Evolutionary conservation across 2,113 vertebrate genomes (phyloP).

Genomic region (Aldabrachelys gigantea): DNA sequence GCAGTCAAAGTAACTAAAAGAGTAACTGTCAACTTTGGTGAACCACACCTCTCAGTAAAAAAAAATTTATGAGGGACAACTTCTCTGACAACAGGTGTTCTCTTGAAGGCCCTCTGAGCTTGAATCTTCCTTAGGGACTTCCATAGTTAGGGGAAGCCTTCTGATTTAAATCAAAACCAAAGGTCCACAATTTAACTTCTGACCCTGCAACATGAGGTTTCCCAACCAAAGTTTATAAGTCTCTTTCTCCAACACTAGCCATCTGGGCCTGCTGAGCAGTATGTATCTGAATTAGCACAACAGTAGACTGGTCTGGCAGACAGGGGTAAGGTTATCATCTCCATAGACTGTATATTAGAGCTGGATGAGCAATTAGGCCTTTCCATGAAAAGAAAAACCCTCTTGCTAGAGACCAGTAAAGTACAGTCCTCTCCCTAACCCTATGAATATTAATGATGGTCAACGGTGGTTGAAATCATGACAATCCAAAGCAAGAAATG

Average conservation of each 20-base stretch:
- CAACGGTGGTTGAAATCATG: background rate
- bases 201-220: background rate
- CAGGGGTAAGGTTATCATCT: background rate
- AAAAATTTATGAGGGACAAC: background rate
- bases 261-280: background rate
- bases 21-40: background rate
- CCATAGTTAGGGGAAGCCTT: background rate
- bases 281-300: background rate
- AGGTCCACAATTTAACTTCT: background rate
- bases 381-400: background rate
- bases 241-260: background rate
- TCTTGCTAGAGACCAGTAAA: background rate
- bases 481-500: background rate
- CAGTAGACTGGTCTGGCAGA: background rate
- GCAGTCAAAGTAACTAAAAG: background rate
- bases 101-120: background rate
- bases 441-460: background rate
- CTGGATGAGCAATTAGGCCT: background rate
- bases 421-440: background rate
- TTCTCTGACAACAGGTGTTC: background rate
- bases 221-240: conserved; percentile 51
- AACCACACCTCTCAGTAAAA: background rate
- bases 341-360: background rate
- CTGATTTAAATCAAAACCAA: background rate
- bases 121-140: background rate